Evolutionary conservation across 2,888 invertebrate genomes (phyloP), one percentile per base, ranked within the genome.

Genomic region (Teleiodes luculella): DNA sequence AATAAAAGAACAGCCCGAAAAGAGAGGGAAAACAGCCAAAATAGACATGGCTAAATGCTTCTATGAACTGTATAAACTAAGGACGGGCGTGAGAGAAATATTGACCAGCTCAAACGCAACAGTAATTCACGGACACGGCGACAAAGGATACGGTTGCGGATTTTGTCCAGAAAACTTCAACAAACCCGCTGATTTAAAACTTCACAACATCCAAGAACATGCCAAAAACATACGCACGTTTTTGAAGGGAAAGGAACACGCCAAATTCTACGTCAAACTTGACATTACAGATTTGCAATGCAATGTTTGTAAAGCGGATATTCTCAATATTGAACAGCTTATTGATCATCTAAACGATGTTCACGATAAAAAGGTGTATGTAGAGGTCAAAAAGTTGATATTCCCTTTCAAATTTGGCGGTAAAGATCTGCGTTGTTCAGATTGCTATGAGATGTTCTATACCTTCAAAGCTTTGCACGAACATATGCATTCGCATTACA

Each of bases 401-500:
- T 28, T 56, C 7, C 55, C 55, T 8, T 56, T 56, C 14, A 56
- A 48, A 30, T 56, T 56, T 33, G 28, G 45, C 30, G 11, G 35
- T 6, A 47, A 52, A 2, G 30, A 28, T 1, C 18, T 52, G n/a
- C 39, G 20, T 1, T 56, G 55, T 14, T 49, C 30, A 13, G 43
- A 52, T 28, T 56, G 55, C 18, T 11, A 24, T 2, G 43, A 30
- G 6, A 13, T 24, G 6, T 52, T 48, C 18, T 13, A 49, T 14
- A 16, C 43, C 3, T 56, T 52, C 28, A 52, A 43, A 8, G 24
- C 16, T 5, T 41, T 56, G 14, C 37, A 16, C 3, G 52, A 52
- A 11, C 55, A 56, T 24, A 56, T 52, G 52, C 41, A 48, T 33
- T 16, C 13, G 0, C 83, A 84, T 57, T 78, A 69, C 45, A 72